Percentiles rank a stretch among this genome's conserved stretches.
Evolutionary conservation across 2,113 vertebrate genomes (phyloP).

Genomic region (Elephas maximus): DNA sequence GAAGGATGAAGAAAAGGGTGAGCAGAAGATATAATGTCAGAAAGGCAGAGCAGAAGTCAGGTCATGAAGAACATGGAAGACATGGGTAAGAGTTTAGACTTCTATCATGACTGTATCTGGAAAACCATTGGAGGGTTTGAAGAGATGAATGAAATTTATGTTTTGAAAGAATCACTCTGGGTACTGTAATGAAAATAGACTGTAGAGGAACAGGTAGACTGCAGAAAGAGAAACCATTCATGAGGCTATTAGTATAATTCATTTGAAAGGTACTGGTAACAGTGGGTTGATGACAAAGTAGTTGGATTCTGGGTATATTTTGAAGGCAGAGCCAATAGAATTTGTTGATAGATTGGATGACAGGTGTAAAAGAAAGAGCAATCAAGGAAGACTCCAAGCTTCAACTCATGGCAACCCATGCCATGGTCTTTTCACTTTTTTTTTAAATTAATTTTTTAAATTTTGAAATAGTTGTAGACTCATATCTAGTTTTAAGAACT

Average conservation of each 20-base stretch:
- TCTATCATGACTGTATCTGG: background rate
- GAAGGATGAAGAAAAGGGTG: background rate
- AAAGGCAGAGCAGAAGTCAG: background rate
- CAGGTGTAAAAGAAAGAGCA: background rate
- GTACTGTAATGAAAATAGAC: background rate
- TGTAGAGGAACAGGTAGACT: background rate
- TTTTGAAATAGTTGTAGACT: background rate
- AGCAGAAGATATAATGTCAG: background rate
- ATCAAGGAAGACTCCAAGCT: background rate
- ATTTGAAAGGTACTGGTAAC: background rate
- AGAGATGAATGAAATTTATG: background rate
- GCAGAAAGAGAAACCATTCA: background rate
- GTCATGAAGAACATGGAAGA: background rate
- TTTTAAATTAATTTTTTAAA: background rate
- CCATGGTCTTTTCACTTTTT: background rate
- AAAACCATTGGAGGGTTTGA: conserved; percentile 3
- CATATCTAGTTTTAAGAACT: background rate
- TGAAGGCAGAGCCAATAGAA: background rate
- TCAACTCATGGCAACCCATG: background rate
- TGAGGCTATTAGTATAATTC: background rate
- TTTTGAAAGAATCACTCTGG: background rate
- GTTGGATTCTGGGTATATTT: background rate
- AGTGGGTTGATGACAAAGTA: background rate
- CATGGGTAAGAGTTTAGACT: background rate
- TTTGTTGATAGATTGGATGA: background rate